Conservation (phyloP, 2,888 invertebrate species). For the Xestia sexstrigata region DNA sequence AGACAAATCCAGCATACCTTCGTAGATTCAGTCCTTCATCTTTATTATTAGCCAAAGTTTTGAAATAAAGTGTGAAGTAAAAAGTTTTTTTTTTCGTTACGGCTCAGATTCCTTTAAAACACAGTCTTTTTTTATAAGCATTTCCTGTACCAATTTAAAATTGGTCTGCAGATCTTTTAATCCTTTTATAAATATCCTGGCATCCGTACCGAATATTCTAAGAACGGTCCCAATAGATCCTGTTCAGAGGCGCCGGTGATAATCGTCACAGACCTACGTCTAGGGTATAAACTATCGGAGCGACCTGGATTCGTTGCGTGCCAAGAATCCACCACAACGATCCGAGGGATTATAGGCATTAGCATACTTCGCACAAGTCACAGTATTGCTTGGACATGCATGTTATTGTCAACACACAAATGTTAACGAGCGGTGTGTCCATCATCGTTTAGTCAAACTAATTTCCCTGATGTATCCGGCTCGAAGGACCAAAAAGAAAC, state of each 20-base stretch:
- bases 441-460: constrained; percentile 50
- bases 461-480: constrained; percentile 42
- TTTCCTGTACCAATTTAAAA: constrained; percentile 28
- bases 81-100: not conserved
- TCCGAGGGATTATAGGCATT: constrained; percentile 50
- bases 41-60: not conserved
- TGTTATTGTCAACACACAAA: constrained; percentile 51
- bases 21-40: not conserved
- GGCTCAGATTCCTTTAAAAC: not conserved
- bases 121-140: constrained; percentile 6
- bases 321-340: constrained; percentile 49
- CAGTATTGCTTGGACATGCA: constrained; percentile 33
- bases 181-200: constrained; percentile 43
- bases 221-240: constrained; percentile 54
- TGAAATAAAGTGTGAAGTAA: too few relatives aligned
- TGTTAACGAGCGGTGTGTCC: constrained; percentile 53
- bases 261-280: constrained; percentile 51
- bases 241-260: constrained; percentile 56
- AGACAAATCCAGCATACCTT: not conserved
- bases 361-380: constrained; percentile 34
- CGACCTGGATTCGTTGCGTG: constrained; percentile 56
- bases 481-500: constrained; percentile 38
- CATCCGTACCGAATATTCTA: constrained; percentile 45
- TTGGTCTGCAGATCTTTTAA: constrained; percentile 29
- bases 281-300: constrained; percentile 58